These are phyloP conservation scores for Callopanchax toddi DNA, from an alignment of 2,113 vertebrate genomes.

Conservation along the genomic window DNA sequence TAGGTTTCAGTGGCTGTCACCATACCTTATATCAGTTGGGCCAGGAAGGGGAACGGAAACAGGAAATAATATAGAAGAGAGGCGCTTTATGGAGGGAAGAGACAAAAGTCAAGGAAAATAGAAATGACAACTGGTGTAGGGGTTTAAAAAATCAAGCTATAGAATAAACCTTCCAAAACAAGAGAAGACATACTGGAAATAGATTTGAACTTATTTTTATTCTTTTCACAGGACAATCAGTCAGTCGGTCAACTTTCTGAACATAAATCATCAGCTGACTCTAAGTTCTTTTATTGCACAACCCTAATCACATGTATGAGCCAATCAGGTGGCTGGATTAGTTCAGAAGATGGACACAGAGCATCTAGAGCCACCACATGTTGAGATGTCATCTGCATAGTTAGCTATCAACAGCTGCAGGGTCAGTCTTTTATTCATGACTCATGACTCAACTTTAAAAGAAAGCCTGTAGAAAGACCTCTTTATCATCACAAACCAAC, in stretches of 20 bases:
- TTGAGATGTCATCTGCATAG: background rate
- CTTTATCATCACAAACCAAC: constrained; percentile 4
- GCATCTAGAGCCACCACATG: constrained; percentile 29
- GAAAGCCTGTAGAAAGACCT: constrained; percentile 13
- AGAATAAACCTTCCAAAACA: constrained; percentile 1
- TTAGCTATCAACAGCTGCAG: constrained; percentile 40
- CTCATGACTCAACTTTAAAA: constrained; percentile 27
- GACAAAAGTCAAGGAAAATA: constrained; percentile 26
- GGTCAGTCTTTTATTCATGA: constrained; percentile 21
- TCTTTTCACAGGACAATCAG: background rate
- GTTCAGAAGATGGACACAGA: constrained; percentile 13
- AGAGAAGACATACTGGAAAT: constrained; percentile 2
- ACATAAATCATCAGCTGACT: constrained; percentile 55
- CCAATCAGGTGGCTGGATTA: constrained; percentile 26
- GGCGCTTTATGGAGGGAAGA: background rate
- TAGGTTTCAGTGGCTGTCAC: constrained; percentile 62
- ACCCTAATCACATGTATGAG: constrained; percentile 49
- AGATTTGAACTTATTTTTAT: constrained; percentile 1
- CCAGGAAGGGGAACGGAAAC: constrained; percentile 17
- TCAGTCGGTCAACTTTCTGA: constrained; percentile 28
- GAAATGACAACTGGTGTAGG: constrained; percentile 20
- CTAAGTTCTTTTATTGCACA: constrained; percentile 48
- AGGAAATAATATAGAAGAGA: constrained; percentile 19
- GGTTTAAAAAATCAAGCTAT: constrained; percentile 19
- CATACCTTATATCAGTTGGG: constrained; percentile 61